Evolutionary conservation across 1,140 invertebrate genomes (phyloP).

Genomic region (Mercenaria mercenaria): DNA sequence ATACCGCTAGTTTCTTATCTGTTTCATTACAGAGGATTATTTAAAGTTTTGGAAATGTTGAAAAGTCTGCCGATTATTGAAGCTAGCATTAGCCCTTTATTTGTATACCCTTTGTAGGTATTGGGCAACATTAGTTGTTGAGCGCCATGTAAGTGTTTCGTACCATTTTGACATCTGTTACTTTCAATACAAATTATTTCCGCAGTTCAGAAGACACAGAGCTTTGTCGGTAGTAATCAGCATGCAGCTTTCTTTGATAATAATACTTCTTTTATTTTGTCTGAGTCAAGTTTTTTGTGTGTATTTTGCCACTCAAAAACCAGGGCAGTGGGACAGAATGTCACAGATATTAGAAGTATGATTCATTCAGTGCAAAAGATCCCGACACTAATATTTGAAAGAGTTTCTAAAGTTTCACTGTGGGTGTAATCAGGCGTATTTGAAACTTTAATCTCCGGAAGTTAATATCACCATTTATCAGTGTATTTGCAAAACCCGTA

Average conservation of each 20-base stretch:
- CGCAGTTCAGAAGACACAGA: not conserved
- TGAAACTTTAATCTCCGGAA: not conserved
- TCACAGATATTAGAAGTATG: not conserved
- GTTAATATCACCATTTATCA: not conserved
- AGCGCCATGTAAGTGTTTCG: not conserved
- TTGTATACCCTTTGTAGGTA: not conserved
- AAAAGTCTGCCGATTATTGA: too few relatives aligned
- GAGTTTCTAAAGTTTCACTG: not conserved
- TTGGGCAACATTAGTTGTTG: not conserved
- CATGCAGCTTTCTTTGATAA: not conserved
- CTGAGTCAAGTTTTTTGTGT: constrained; percentile 18
- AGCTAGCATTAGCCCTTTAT: too few relatives aligned
- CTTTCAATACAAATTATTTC: constrained; percentile 25
- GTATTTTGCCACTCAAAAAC: constrained; percentile 1
- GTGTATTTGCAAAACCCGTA: not conserved
- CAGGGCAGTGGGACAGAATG: constrained; percentile 6
- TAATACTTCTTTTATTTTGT: not conserved
- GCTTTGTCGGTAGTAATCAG: not conserved
- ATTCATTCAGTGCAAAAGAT: not conserved
- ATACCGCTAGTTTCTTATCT: too few relatives aligned
- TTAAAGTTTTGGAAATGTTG: too few relatives aligned
- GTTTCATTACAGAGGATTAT: too few relatives aligned
- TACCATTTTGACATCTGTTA: constrained; percentile 10
- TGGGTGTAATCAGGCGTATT: not conserved
- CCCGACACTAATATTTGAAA: not conserved